Evolutionary conservation across 1,140 invertebrate species (phyloP).

Genomic region (Agraylea sexmaculata): DNA sequence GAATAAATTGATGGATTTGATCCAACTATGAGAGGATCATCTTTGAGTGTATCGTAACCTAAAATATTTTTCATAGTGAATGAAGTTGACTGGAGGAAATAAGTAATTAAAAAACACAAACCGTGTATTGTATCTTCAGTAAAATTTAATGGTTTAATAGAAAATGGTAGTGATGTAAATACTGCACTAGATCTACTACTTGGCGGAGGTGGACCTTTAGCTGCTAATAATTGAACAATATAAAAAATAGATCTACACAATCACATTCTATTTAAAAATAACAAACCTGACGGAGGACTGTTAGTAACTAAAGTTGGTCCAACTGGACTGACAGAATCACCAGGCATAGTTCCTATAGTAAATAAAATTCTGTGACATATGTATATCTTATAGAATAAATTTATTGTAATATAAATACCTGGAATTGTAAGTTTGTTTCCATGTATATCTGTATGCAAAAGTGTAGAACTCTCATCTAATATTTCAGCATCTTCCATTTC

Average conservation of each 20-base stretch:
- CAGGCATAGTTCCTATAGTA: too few relatives aligned
- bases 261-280: slow-evolving; percentile 12
- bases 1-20: slow-evolving; percentile 41
- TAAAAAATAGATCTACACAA: slow-evolving; percentile 4
- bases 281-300: slow-evolving; percentile 43
- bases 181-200: slow-evolving; percentile 64
- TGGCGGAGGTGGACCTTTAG: slow-evolving; percentile 50
- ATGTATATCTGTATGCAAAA: slow-evolving; percentile 45
- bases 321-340: slow-evolving; percentile 17
- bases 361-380: neutral
- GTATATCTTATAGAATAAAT: slow-evolving; percentile 6
- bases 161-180: slow-evolving; percentile 54
- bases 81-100: neutral
- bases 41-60: slow-evolving; percentile 64
- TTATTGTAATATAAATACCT: slow-evolving; percentile 24
- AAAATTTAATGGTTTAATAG: slow-evolving; percentile 33
- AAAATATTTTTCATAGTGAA: slow-evolving; percentile 4
- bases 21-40: slow-evolving; percentile 43
- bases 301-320: slow-evolving; percentile 40
- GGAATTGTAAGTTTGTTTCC: slow-evolving; percentile 31
- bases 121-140: slow-evolving; percentile 35
- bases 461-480: slow-evolving; percentile 74
- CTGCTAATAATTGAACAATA: slow-evolving; percentile 20
- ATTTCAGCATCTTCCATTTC: slow-evolving; percentile 56
- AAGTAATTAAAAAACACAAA: slow-evolving; percentile 22